Base-by-base conservation (phyloP, 2,888 invertebrate species). In the Pammene fasciana region DNA sequence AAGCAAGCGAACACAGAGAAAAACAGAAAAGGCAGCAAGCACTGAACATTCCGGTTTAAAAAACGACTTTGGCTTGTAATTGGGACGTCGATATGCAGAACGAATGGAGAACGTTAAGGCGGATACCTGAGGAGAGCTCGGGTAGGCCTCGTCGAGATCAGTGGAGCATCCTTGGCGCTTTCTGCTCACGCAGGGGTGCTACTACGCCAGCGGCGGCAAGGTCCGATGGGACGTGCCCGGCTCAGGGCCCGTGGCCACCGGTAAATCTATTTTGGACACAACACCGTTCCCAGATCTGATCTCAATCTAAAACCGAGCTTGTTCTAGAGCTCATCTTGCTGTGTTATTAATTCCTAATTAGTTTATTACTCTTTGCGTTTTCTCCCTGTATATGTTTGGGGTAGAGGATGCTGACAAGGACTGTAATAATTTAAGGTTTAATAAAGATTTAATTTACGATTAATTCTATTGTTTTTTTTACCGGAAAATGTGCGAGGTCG, bases 1-100 rank as follows among this genome's bases (percentile, higher is more conserved):
- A 98, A 98, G 89, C 86, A 97, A 75, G 94, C 95, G 86, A 98
- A 98, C 86, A 95, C 97, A 43, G 96, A 97, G 87, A 95, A 94
- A 78, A 97, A 97, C 86, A 96, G 95, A 87, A 96, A 96, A 81
- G 83, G 77, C 46, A 82, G 78, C 73, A 91, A 91, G 75, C 81
- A 90, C 67, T 91, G 89, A 72, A 81, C 73, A 68, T 45, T 66
- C 36, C 65, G 73, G 56, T 71, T 54, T 61, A 66, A 67, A 70
- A 46, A 41, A 82, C 74, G 86, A 91, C 87, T 68, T 87, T 86
- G 91, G 92, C 92, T 77, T 83, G 90, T 77, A 82, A 79, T 89
- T 75, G 92, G 92, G 88, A 82, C 76, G 76, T 76, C 72, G 90
- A 89, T 77, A 80, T 89, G 89, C 90, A 85, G 64, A 87, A 75